Conservation (phyloP, 2,113 vertebrate genomes). For the Panthera leo region DNA sequence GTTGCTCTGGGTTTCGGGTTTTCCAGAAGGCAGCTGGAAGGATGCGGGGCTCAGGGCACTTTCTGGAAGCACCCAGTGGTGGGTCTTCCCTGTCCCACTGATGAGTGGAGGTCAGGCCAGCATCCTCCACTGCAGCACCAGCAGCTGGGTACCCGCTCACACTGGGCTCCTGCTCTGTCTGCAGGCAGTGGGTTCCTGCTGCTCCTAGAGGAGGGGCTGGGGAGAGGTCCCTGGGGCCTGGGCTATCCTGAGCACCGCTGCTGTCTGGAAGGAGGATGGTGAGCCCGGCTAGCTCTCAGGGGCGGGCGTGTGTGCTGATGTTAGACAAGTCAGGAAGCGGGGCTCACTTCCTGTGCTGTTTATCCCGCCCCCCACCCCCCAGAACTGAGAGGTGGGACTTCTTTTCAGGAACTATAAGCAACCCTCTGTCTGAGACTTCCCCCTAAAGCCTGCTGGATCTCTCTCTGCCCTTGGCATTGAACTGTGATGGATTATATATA, state of each 20-base stretch:
- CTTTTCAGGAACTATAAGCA: neutral
- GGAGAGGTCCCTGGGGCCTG: neutral
- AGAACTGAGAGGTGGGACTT: neutral
- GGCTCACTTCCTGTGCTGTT: neutral
- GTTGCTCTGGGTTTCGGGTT: neutral
- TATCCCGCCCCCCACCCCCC: too few species aligned
- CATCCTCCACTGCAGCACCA: accelerated
- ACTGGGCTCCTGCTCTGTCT: neutral
- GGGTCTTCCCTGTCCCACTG: neutral
- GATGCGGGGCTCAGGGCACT: neutral
- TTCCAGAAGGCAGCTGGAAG: neutral
- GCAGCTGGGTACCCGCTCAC: neutral
- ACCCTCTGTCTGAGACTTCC: neutral
- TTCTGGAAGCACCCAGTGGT: neutral
- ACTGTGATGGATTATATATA: neutral
- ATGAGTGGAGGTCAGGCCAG: neutral
- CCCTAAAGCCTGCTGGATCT: neutral
- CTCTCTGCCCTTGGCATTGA: neutral
- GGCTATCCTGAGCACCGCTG: neutral
- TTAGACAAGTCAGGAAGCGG: neutral
- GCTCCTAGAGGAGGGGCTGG: accelerated
- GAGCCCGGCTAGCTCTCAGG: neutral
- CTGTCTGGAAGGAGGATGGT: neutral
- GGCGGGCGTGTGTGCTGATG: neutral
- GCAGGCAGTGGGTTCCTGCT: neutral